Base-by-base conservation (phyloP, 2,797 vertebrate genomes). In the Botia almorhae region DNA sequence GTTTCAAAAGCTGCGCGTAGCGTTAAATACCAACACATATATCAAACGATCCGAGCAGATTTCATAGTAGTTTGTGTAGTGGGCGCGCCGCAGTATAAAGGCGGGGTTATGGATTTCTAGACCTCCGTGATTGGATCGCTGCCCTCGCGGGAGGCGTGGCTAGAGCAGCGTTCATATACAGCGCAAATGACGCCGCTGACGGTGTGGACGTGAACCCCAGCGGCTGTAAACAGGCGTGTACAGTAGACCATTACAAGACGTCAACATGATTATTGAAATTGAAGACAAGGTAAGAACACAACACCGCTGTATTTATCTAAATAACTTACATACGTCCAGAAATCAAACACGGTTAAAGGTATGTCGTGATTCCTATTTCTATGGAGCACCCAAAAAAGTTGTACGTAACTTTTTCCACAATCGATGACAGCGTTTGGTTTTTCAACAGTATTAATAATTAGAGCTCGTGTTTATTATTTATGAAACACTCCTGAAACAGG, bases 261-360 rank as follows among this genome's bases (percentile, higher is more conserved):
- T 65, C 53, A 81, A 39, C 10, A 88, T 88, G 85, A 0, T 85
- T 33, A 0, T 65, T 13, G 3, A 1, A 1, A 87, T 88, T 61
- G 79, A 83, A 36, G 48, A 81, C 70, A 55, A 69, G 85, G 85
- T 88, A 81, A 77, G 87, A 43, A 29, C 8, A 46, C 17, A 61
- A 68, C 6, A 23, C 0, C 19, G 43, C 5, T 19, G 13, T 17
- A 61, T 63, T 43, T 7, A 67, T 46, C 8, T 11, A 11, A 43
- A 46, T 7, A 39, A 7, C 36, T 10, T 46, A 2, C 10, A 11
- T 11, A 46, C 1, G 10, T 10, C 43, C 10, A 46, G 43, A 46
- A 11, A 46, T 46, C 2, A 46, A 46, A 46, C 4, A 33, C 33
- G 33, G 33, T 5, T 1, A n/a, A 26, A 26, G 23, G 23, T 7